Conservation (phyloP, 2,888 invertebrate species). For the Bruchidius siliquastri region DNA sequence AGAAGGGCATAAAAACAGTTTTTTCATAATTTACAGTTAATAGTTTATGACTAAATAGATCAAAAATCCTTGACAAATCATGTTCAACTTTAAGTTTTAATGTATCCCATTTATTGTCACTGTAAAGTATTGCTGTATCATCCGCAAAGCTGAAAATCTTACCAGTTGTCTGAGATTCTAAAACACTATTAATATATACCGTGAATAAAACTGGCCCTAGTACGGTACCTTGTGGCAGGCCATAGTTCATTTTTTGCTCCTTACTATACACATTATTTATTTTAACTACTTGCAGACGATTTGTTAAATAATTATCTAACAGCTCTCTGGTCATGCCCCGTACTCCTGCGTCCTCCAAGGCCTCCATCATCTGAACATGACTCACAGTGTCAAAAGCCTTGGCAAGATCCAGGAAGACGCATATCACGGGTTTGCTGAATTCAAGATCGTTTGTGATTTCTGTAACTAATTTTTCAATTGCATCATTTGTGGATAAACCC, state of each 20-base stretch:
- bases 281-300: conserved; percentile 6
- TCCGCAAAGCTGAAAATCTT: conserved; percentile 5
- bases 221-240: conserved; percentile 6
- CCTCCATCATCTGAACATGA: conserved; percentile 1
- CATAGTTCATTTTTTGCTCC: background rate
- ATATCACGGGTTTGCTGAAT: background rate
- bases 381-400: conserved; percentile 7
- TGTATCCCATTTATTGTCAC: conserved; percentile 3
- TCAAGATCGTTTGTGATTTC: background rate
- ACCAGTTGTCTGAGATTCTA: background rate
- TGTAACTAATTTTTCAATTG: background rate
- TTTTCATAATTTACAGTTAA: conserved; percentile 2
- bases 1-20: conserved; percentile 1
- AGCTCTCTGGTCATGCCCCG: background rate
- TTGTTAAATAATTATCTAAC: background rate
- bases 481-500: background rate
- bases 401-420: conserved; percentile 7
- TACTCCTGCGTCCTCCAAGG: conserved; percentile 1
- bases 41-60: conserved; percentile 1
- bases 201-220: conserved; percentile 4
- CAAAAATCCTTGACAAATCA: background rate
- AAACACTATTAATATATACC: conserved; percentile 2
- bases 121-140: conserved; percentile 6
- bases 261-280: background rate
- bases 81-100: conserved; percentile 3